These are phyloP conservation scores for Synaphobranchus kaupii DNA, from an alignment of 2,797 vertebrate species.

Conservation along the genomic window DNA sequence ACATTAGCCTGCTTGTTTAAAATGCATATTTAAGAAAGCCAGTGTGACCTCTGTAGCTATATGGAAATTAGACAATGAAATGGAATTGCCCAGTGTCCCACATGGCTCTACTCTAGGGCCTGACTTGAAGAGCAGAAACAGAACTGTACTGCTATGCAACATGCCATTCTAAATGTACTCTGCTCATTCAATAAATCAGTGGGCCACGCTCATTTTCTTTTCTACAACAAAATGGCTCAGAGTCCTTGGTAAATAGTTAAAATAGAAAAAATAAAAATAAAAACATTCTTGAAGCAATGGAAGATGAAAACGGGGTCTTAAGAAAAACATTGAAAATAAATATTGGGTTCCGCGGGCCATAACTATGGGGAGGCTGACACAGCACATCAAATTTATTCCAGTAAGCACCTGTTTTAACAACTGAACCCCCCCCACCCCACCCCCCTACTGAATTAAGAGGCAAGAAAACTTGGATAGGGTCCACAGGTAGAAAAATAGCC, in stretches of 20 bases:
- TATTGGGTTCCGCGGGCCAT: not conserved
- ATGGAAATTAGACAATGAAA: not conserved
- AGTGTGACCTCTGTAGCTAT: not conserved
- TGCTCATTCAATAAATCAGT: constrained; percentile 8
- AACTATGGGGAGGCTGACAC: not conserved
- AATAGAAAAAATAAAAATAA: constrained; percentile 14
- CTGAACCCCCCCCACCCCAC: constrained; percentile 15
- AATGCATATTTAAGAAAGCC: not conserved
- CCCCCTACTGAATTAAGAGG: constrained; percentile 15
- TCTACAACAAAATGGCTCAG: not conserved
- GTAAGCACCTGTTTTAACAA: not conserved
- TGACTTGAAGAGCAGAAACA: constrained; percentile 4
- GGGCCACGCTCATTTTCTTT: not conserved
- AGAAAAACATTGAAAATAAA: constrained; percentile 15
- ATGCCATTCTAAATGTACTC: not conserved
- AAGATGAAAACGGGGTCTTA: constrained; percentile 19
- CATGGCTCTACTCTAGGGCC: not conserved
- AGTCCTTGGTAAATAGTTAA: constrained; percentile 24
- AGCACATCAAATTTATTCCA: not conserved
- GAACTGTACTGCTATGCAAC: not conserved
- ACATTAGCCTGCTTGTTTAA: not conserved
- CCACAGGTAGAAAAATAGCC: constrained; percentile 15
- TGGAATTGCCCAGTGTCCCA: not conserved
- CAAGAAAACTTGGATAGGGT: constrained; percentile 15
- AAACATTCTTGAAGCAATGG: constrained; percentile 4